Evolutionary conservation across 1,140 invertebrate genomes (phyloP).

Genomic region (Arctopsyche grandis): DNA sequence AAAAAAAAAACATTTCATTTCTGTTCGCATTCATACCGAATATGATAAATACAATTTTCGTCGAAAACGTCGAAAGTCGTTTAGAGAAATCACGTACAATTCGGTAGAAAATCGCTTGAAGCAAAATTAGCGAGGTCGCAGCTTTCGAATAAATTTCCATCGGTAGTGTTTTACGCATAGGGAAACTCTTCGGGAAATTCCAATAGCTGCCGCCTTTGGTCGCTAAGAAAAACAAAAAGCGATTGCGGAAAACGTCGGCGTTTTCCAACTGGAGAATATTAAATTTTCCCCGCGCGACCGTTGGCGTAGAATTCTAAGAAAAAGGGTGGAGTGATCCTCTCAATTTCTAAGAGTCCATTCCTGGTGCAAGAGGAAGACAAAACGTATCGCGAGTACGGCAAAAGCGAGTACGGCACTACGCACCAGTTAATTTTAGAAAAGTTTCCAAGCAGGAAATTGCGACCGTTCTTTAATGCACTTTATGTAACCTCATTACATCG

Average conservation of each 20-base stretch:
- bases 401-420: not conserved
- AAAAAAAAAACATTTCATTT: no score
- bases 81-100: not conserved
- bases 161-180: not conserved
- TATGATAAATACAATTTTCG: not conserved
- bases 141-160: not conserved
- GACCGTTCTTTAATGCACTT: not conserved
- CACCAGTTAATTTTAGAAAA: conserved; percentile 15
- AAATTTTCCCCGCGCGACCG: not conserved
- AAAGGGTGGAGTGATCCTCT: not conserved
- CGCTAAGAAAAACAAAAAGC: conserved; percentile 5
- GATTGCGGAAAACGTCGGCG: not conserved
- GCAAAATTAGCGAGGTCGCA: conserved; percentile 8
- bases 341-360: not conserved
- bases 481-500: not conserved
- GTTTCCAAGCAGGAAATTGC: not conserved
- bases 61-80: not conserved
- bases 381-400: not conserved
- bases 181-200: conserved; percentile 4
- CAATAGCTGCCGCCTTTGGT: not conserved
- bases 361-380: not conserved
- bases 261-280: conserved; percentile 25
- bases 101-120: not conserved
- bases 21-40: no score
- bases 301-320: not conserved